These are phyloP conservation scores for Hofmannophila pseudospretella DNA, from an alignment of 2,888 invertebrate genomes.

Conservation along the genomic window DNA sequence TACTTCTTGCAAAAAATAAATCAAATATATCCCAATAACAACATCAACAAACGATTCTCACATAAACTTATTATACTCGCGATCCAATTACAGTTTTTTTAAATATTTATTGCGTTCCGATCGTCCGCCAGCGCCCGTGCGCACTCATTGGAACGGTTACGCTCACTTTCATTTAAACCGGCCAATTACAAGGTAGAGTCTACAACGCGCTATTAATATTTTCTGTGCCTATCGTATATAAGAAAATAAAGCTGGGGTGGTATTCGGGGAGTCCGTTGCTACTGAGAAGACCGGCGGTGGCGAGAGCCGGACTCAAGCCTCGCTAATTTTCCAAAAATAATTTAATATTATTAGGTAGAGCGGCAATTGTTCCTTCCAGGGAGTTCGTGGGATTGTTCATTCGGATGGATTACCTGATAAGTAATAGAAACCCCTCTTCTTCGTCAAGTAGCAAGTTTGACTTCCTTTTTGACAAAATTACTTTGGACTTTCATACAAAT, in stretches of 20 bases:
- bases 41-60: no score
- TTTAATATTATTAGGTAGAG: slow-evolving; percentile 54
- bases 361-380: slow-evolving; percentile 46
- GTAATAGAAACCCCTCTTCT: slow-evolving; percentile 58
- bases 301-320: slow-evolving; percentile 70
- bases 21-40: no score
- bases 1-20: no score
- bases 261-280: slow-evolving; percentile 65
- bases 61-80: no score
- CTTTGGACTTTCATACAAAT: not conserved
- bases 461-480: no score
- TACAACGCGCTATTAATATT: slow-evolving; percentile 46
- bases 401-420: slow-evolving; percentile 24
- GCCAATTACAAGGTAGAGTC: slow-evolving; percentile 36
- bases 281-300: slow-evolving; percentile 67
- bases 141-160: slow-evolving; percentile 27
- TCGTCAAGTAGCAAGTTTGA: slow-evolving; percentile 69
- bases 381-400: slow-evolving; percentile 32
- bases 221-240: slow-evolving; percentile 27
- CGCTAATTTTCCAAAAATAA: slow-evolving; percentile 49
- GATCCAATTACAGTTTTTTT: not conserved
- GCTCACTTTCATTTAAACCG: slow-evolving; percentile 16
- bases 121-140: not conserved
- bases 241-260: not conserved
- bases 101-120: not conserved